Percentiles rank a stretch among this genome's conserved stretches.
Evolutionary conservation across 2,888 invertebrate species (phyloP).

Genomic region (Melitaea athalia): DNA sequence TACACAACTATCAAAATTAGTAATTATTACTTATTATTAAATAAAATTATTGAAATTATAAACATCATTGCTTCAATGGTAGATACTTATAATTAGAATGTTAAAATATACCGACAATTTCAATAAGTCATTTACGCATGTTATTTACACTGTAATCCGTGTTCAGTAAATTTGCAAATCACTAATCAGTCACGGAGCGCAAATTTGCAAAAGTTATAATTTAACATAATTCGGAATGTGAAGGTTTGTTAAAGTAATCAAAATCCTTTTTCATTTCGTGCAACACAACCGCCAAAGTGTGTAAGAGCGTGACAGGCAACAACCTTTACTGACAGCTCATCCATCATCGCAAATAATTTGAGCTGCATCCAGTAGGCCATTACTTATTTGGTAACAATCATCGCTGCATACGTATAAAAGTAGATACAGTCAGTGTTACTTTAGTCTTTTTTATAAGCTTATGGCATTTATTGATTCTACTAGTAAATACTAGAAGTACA

Average conservation of each 20-base stretch:
- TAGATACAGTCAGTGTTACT: slow-evolving; percentile 43
- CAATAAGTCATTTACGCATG: too few relatives aligned
- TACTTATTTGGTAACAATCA: slow-evolving; percentile 74
- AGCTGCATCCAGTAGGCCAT: slow-evolving; percentile 54
- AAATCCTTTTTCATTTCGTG: slow-evolving; percentile 27
- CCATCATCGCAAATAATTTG: slow-evolving; percentile 68
- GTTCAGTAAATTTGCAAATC: slow-evolving; percentile 5
- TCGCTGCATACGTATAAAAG: slow-evolving; percentile 50
- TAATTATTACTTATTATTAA: too few relatives aligned
- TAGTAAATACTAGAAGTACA: too few relatives aligned
- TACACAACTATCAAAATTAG: background rate
- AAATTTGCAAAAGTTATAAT: slow-evolving; percentile 11
- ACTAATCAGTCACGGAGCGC: slow-evolving; percentile 7
- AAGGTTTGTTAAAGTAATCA: slow-evolving; percentile 16
- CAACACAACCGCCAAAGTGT: slow-evolving; percentile 31
- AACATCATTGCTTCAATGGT: too few relatives aligned
- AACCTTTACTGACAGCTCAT: slow-evolving; percentile 53
- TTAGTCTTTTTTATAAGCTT: slow-evolving; percentile 39
- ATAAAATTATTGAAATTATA: too few relatives aligned
- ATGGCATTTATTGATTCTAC: background rate
- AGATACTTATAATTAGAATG: too few relatives aligned
- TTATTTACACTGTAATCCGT: background rate
- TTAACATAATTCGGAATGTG: slow-evolving; percentile 8
- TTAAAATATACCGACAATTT: too few relatives aligned
- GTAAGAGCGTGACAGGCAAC: slow-evolving; percentile 46